These are phyloP conservation scores for Hyla sarda DNA, from an alignment of 2,113 vertebrate species.

Conservation along the genomic window DNA sequence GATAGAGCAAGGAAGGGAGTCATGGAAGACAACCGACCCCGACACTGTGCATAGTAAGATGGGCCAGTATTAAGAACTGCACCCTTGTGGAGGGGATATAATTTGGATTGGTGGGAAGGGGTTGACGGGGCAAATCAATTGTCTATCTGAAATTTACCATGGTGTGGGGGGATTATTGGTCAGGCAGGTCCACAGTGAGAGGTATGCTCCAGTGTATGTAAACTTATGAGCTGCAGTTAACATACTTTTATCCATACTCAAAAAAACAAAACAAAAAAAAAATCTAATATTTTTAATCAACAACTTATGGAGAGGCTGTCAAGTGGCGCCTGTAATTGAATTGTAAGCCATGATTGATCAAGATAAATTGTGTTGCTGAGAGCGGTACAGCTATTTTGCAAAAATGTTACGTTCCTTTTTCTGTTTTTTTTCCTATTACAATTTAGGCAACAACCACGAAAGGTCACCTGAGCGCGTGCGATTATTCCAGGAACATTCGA, in stretches of 20 bases:
- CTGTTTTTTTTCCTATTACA: constrained; percentile 21
- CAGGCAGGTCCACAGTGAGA: too few relatives aligned
- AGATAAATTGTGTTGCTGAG: constrained; percentile 64
- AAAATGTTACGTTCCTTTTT: constrained; percentile 48
- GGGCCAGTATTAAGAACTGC: too few relatives aligned
- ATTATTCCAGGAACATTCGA: constrained; percentile 77
- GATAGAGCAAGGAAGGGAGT: too few relatives aligned
- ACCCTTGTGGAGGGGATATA: too few relatives aligned
- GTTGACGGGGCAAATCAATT: too few relatives aligned
- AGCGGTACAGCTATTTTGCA: constrained; percentile 63
- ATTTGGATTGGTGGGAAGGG: too few relatives aligned
- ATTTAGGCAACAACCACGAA: constrained; percentile 69
- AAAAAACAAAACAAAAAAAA: background rate
- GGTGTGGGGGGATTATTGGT: too few relatives aligned
- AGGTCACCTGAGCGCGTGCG: constrained; percentile 75
- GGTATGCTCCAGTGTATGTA: too few relatives aligned
- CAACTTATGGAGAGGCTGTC: constrained; percentile 82
- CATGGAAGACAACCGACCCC: too few relatives aligned
- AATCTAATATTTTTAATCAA: constrained; percentile 65
- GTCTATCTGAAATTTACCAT: too few relatives aligned
- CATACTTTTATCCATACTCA: constrained; percentile 6
- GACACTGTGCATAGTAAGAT: too few relatives aligned
- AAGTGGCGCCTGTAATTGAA: constrained; percentile 81
- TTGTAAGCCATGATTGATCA: constrained; percentile 71
- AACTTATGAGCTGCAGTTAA: background rate